Evolutionary conservation across 2,113 vertebrate species (phyloP).

Genomic region (Ceyx melanurus): DNA sequence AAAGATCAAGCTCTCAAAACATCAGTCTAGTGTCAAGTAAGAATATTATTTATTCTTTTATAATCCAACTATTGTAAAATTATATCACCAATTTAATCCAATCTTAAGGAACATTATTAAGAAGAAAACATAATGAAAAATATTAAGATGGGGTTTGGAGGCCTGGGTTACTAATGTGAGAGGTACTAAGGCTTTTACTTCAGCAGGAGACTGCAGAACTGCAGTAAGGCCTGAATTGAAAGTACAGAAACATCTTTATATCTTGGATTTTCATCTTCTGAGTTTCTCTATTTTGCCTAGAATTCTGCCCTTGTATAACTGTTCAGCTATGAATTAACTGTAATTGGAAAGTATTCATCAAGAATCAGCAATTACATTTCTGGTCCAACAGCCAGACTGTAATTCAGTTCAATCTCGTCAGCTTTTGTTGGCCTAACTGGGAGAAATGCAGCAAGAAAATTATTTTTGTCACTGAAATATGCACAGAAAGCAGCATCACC

Average conservation of each 20-base stretch:
- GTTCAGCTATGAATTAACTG: not conserved
- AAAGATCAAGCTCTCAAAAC: not conserved
- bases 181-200: not conserved
- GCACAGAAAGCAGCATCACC: not conserved
- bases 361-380: not conserved
- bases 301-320: not conserved
- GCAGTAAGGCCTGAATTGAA: not conserved
- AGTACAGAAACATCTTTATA: not conserved
- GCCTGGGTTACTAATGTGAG: not conserved
- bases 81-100: not conserved
- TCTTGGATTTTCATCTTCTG: not conserved
- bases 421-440: not conserved
- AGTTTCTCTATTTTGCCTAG: not conserved
- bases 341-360: not conserved
- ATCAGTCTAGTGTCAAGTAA: not conserved
- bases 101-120: not conserved
- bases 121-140: not conserved
- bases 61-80: not conserved
- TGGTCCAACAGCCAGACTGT: not conserved
- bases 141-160: not conserved
- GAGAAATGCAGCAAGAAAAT: not conserved
- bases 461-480: not conserved
- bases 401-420: not conserved
- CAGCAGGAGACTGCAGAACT: not conserved
- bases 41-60: not conserved